These are phyloP conservation scores for Cichladusa arquata DNA, from an alignment of 2,113 vertebrate species.

Conservation along the genomic window DNA sequence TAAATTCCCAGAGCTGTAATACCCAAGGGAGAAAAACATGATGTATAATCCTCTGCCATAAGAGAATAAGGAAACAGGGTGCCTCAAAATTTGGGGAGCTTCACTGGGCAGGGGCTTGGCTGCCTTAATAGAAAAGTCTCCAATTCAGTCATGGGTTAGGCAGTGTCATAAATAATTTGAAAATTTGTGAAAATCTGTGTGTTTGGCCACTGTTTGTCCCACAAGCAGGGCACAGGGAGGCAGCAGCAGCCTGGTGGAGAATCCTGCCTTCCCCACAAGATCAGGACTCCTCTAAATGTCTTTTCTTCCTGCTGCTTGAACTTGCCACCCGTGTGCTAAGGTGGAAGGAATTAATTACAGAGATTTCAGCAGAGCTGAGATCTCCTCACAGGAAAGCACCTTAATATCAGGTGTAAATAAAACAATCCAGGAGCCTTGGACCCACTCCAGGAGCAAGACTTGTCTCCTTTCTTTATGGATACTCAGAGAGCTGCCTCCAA, in stretches of 20 bases:
- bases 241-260: background rate
- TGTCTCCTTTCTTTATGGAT: background rate
- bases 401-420: constrained; percentile 23
- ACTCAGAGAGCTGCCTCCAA: background rate
- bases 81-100: background rate
- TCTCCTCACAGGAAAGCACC: background rate
- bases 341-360: constrained; percentile 51
- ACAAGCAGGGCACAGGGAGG: background rate
- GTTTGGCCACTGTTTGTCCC: background rate
- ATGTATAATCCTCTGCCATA: accelerated
- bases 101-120: background rate
- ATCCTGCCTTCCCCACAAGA: background rate
- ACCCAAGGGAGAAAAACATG: background rate
- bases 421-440: constrained; percentile 11
- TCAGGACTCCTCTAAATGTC: background rate
- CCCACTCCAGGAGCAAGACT: background rate
- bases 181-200: accelerated
- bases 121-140: background rate
- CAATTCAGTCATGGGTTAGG: background rate
- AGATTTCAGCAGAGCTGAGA: background rate
- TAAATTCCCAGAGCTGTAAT: background rate
- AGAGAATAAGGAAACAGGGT: background rate
- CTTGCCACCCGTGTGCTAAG: background rate
- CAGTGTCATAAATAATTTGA: background rate
- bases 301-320: background rate